These are phyloP conservation scores for Gadopsis bispinosus DNA, from an alignment of 2,797 vertebrate species.

Conservation along the genomic window DNA sequence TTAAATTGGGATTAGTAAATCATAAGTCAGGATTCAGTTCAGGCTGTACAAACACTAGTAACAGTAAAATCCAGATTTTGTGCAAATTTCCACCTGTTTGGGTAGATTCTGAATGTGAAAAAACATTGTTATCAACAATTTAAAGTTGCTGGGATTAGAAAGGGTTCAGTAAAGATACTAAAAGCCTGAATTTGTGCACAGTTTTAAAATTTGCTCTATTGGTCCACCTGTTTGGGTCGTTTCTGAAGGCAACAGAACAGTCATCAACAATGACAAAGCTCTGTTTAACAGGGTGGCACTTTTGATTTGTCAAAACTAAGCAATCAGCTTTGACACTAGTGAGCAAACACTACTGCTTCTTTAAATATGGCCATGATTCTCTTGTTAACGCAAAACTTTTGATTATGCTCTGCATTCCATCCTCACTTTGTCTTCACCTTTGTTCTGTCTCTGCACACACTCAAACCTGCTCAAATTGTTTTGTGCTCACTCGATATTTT, in stretches of 20 bases:
- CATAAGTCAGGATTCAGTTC: background rate
- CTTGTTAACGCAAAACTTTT: background rate
- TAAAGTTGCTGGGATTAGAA: background rate
- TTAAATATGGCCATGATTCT: background rate
- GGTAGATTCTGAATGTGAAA: background rate
- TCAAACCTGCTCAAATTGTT: background rate
- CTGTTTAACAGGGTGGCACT: background rate
- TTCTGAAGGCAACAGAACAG: background rate
- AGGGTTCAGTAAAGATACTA: background rate
- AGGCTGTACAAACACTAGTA: background rate
- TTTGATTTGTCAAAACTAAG: background rate
- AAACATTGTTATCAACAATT: background rate
- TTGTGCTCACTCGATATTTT: constrained; percentile 6
- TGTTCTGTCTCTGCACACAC: background rate
- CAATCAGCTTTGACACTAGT: background rate
- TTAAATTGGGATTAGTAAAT: background rate
- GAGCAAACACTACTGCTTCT: background rate
- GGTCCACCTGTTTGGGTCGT: background rate
- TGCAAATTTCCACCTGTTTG: background rate
- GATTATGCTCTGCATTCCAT: background rate
- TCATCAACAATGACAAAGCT: background rate
- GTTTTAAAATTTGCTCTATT: background rate
- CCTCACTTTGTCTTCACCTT: background rate
- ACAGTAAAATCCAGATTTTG: background rate
- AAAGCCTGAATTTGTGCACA: background rate